Evolutionary conservation across 30 jellyfish, hydroid and myxozoan species (phyloP).

Genomic region (Turritopsis dohrnii): DNA sequence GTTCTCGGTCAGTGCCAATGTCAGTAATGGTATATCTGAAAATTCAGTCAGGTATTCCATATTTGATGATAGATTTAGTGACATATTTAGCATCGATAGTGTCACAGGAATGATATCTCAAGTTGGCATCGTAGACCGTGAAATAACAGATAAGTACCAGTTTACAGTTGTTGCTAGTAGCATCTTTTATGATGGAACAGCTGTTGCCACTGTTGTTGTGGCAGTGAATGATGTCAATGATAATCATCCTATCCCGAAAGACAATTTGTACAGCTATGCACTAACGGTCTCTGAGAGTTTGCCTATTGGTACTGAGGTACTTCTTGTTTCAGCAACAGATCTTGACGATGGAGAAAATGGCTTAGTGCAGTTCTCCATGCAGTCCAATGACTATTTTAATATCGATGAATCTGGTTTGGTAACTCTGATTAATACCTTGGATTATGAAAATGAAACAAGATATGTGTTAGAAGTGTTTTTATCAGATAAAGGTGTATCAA

Average conservation of each 20-base stretch:
- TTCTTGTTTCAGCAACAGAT: constrained; percentile 4
- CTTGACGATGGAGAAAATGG: constrained; percentile 4
- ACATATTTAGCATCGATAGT: constrained; percentile 34
- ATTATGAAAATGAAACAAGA: background rate
- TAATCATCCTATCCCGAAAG: background rate
- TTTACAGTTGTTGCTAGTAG: constrained; percentile 42
- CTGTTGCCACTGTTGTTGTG: background rate
- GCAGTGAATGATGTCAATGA: constrained; percentile 7
- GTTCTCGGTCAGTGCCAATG: background rate
- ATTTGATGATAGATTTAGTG: background rate
- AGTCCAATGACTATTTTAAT: background rate
- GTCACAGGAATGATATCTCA: constrained; percentile 36
- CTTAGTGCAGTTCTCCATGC: constrained; percentile 1
- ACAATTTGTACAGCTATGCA: background rate
- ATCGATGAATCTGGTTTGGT: constrained; percentile 6
- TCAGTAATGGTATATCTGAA: background rate
- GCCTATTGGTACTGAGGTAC: background rate
- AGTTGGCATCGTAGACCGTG: constrained; percentile 48
- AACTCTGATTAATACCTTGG: background rate
- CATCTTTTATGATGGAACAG: background rate
- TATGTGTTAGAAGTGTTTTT: constrained; percentile 2
- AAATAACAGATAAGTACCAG: background rate
- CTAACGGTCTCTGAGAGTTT: background rate
- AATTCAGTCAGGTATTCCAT: background rate
- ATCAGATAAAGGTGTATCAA: constrained; percentile 14